Evolutionary conservation across 92 coral and sea anemone genomes (phyloP), one percentile per base, ranked within the genome.

Genomic region (Zoanthus sociatus): DNA sequence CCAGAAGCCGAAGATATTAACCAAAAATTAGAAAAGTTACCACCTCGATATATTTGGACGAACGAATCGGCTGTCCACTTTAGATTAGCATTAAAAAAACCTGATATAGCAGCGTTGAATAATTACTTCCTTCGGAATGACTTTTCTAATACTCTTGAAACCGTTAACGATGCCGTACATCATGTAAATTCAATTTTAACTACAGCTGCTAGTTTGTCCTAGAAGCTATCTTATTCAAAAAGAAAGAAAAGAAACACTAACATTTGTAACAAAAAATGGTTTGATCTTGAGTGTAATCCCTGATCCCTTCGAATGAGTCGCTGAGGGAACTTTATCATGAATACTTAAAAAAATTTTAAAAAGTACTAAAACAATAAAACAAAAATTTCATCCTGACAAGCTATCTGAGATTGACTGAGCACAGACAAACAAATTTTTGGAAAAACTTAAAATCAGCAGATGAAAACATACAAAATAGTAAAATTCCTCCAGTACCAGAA

Each of bases 251-350:
- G 37, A 46, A 83, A 66, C 26, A 18, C 20, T 47, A 45, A 83
- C 26, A 58, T 42, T 76, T 26, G 58, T 42, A 7, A 55, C 77
- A 31, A 84, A 78, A 58, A 78, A 78, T 78, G 83, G 83, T 58
- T 78, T 16, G 83, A 78, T 20, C 56, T 33, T 71, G 78, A 84
- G 18, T 61, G 88, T 63, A 47, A 55, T 26, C 26, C 26, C 26
- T 26, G 26, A 26, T 26, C 64, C 71, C 83, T 31, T 17, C 31
- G 11, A 85, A 85, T 63, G 53, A 15, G 44, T 17, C 21, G 6
- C 54, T 51, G 32, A 53, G 88, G 55, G 7, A 42, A 37, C 48
- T 26, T 20, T 78, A 78, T 46, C 83, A 78, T 47, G 60, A 78
- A 12, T 55, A 32, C 33, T 61, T 78, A 42, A 78, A 56, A 46